Conservation (phyloP, 2,113 vertebrate species). For the Oryzias melastigma region DNA sequence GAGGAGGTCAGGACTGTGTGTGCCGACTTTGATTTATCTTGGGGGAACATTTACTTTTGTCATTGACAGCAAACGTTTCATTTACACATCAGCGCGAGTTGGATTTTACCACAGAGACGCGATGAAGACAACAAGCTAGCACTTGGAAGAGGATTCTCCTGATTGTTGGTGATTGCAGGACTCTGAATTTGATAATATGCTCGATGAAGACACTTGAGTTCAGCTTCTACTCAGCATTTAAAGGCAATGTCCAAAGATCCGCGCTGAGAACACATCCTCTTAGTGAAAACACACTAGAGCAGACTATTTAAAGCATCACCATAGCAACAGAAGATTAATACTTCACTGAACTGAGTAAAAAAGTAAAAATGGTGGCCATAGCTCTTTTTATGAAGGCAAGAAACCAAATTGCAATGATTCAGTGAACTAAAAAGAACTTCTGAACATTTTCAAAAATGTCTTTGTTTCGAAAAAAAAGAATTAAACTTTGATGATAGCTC, state of each 20-base stretch:
- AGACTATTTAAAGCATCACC: conserved; percentile 20
- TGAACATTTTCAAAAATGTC: too few species aligned
- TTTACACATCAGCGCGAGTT: conserved; percentile 23
- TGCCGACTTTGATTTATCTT: conserved; percentile 24
- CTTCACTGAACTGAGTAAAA: neutral
- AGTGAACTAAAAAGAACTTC: too few species aligned
- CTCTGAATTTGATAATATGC: neutral
- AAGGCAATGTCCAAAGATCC: conserved; percentile 10
- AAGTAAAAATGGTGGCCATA: neutral
- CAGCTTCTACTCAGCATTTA: conserved; percentile 5
- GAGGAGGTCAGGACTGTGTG: conserved; percentile 2
- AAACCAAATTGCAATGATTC: too few species aligned
- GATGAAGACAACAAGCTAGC: conserved; percentile 26
- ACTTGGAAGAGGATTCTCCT: conserved; percentile 12
- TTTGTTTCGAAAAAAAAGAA: too few species aligned
- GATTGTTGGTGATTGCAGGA: conserved; percentile 15
- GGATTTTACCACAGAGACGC: conserved; percentile 12
- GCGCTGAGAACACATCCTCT: neutral
- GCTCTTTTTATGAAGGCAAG: too few species aligned
- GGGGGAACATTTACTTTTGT: conserved; percentile 37
- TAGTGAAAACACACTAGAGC: conserved; percentile 2
- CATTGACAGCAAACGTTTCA: conserved; percentile 20
- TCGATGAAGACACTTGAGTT: conserved; percentile 5
- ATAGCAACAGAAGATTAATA: conserved; percentile 39
- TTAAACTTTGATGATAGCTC: too few species aligned